A percentile compares a stretch with the other conserved stretches of the same genome.
phyloP scores from a whole-genome alignment of 1,140 invertebrate species.

The Capitella teleta region DNA sequence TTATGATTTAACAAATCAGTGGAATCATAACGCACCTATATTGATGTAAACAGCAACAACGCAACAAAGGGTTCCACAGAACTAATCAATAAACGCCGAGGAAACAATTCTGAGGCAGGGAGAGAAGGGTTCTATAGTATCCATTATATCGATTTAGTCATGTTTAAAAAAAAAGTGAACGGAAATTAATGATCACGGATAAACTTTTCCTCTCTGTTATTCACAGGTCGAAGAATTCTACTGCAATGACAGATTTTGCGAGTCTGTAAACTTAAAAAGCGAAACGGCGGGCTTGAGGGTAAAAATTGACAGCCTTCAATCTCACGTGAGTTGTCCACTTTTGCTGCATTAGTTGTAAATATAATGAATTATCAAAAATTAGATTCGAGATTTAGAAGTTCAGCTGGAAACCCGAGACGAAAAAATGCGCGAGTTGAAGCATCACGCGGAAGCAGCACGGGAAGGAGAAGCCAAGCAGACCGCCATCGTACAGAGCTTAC shows the following conservation, averaged over 20 bases:
- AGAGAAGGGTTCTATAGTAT: background rate
- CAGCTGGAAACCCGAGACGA: constrained; percentile 33
- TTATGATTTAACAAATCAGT: background rate
- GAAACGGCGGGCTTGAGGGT: constrained; percentile 32
- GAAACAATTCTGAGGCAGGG: background rate
- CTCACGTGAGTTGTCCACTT: constrained; percentile 18
- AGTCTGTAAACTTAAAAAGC: constrained; percentile 24
- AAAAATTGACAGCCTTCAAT: constrained; percentile 26
- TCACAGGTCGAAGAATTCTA: constrained; percentile 11
- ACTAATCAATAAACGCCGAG: background rate
- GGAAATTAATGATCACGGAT: too few relatives aligned
- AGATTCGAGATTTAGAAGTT: constrained; percentile 19
- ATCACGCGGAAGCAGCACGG: constrained; percentile 23
- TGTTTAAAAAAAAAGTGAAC: background rate
- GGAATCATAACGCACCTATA: background rate
- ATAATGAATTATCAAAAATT: background rate
- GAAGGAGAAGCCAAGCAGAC: constrained; percentile 27
- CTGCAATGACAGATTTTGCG: constrained; percentile 17
- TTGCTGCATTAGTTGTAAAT: background rate
- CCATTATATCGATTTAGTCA: background rate
- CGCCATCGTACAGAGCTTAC: constrained; percentile 23
- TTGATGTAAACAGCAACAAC: background rate
- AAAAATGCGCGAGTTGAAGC: constrained; percentile 29
- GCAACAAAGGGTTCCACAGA: background rate
- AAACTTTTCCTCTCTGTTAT: constrained; percentile 10